Evolutionary conservation across 2,797 vertebrate species (phyloP).

Genomic region (Lacerta agilis): DNA sequence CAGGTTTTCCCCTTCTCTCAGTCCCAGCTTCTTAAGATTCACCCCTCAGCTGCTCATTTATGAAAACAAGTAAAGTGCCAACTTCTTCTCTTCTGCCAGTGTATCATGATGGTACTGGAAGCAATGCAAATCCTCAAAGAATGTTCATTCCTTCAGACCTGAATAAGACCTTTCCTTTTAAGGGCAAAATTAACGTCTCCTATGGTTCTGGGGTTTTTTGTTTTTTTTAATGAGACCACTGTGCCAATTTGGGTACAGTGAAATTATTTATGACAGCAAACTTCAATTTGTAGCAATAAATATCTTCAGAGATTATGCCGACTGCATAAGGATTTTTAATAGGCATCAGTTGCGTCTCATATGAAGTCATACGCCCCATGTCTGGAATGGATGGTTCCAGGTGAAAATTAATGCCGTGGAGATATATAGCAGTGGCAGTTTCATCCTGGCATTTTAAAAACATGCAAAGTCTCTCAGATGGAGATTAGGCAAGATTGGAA

Average conservation of each 20-base stretch:
- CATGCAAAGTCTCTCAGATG: slow-evolving; percentile 46
- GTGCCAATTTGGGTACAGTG: neutral
- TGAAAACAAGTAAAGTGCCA: slow-evolving; percentile 57
- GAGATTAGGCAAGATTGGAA: slow-evolving; percentile 63
- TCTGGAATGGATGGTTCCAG: slow-evolving; percentile 55
- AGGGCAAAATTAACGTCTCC: slow-evolving; percentile 20
- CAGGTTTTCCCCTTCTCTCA: slow-evolving; percentile 46
- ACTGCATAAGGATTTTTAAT: slow-evolving; percentile 53
- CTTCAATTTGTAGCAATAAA: slow-evolving; percentile 50
- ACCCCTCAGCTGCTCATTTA: slow-evolving; percentile 49
- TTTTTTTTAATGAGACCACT: neutral
- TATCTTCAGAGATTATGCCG: slow-evolving; percentile 51
- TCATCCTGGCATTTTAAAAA: slow-evolving; percentile 61
- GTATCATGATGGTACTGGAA: slow-evolving; percentile 34
- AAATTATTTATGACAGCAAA: slow-evolving; percentile 35
- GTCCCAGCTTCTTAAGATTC: slow-evolving; percentile 42
- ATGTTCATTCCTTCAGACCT: slow-evolving; percentile 48
- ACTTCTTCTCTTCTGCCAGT: slow-evolving; percentile 54
- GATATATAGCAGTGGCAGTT: slow-evolving; percentile 58
- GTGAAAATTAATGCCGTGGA: slow-evolving; percentile 60
- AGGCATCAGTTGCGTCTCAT: slow-evolving; percentile 49
- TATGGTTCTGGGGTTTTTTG: neutral
- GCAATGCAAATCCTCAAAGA: slow-evolving; percentile 49
- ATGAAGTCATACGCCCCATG: slow-evolving; percentile 49
- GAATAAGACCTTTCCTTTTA: slow-evolving; percentile 56